Evolutionary conservation across 1,140 invertebrate species (phyloP), one percentile per base, ranked within the genome.

Genomic region (Bathynomus jamesi): DNA sequence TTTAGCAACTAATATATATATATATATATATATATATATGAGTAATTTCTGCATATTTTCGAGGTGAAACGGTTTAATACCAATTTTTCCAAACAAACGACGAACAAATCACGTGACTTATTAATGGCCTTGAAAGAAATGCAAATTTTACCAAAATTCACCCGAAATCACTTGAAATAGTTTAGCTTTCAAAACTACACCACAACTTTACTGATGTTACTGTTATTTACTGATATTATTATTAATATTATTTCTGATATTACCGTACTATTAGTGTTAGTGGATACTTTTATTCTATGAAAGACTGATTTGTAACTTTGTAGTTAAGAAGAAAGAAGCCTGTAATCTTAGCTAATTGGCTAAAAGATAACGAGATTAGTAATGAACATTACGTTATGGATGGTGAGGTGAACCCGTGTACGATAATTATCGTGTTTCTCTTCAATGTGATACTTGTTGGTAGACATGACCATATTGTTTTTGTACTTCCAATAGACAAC

Each of bases 361-460:
- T 13, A 53, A 13, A 53, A 53, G 11, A 53, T 53, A 13, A 11
- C 11, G 11, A 53, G n/a, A 11, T 13, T 13, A 13, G 46, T 53
- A 13, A 53, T 53, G 46, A 11, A 53, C 11, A 63, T 87, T 61
- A 97, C 85, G 79, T 89, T 87, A 28, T 87, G 84, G 70, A 98
- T 91, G 32, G 86, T 89, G 69, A 97, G 83, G 63, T 87, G 86
- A 89, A 96, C 89, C 81, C 94, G 90, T 80, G 94, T 94, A 63
- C 87, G 83, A 5, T 90, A 91, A 78, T 89, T 88, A 29, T 83
- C 81, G 78, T 65, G 21, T n/a, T 66, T 28, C 27, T 69, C 67
- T 25, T 91, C 86, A 13, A 93, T 90, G 78, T 91, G 88, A 81
- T 93, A 91, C 80, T 92, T 92, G 60, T 84, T 27, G 17, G 64